Evolutionary conservation across 1,140 invertebrate species (phyloP).

Genomic region (Lasioglossum baleicum): DNA sequence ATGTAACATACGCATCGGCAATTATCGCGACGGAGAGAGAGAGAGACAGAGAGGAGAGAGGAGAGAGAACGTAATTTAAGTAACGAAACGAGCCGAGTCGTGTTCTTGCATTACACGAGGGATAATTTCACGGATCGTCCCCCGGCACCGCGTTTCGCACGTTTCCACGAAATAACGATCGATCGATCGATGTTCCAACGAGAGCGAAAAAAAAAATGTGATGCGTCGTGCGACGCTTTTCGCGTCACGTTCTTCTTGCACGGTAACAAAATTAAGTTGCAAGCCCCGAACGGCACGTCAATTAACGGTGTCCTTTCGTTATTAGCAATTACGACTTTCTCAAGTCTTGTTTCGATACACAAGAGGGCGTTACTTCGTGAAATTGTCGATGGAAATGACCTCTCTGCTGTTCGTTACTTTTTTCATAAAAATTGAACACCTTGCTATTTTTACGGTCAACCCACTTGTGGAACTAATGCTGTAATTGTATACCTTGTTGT

Average conservation of each 20-base stretch:
- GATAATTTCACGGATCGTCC: slow-evolving; percentile 39
- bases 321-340: slow-evolving; percentile 2
- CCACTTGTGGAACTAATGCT: too few relatives aligned
- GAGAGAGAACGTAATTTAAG: slow-evolving; percentile 46
- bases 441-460: too few relatives aligned
- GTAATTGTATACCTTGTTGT: too few relatives aligned
- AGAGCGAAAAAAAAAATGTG: neutral
- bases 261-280: neutral
- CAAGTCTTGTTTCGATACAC: neutral
- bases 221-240: neutral
- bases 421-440: too few relatives aligned
- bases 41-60: too few relatives aligned
- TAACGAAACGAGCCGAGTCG: slow-evolving; percentile 44
- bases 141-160: slow-evolving; percentile 16
- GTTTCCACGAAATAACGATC: slow-evolving; percentile 31
- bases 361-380: neutral
- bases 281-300: slow-evolving; percentile 19
- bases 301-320: slow-evolving; percentile 11
- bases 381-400: neutral
- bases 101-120: slow-evolving; percentile 36
- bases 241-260: slow-evolving; percentile 12
- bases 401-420: too few relatives aligned
- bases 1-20: slow-evolving; percentile 30
- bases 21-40: slow-evolving; percentile 5
- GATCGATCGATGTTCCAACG: neutral